Evolutionary conservation across 2,888 invertebrate species (phyloP).

Genomic region (Cephus pygmeus): DNA sequence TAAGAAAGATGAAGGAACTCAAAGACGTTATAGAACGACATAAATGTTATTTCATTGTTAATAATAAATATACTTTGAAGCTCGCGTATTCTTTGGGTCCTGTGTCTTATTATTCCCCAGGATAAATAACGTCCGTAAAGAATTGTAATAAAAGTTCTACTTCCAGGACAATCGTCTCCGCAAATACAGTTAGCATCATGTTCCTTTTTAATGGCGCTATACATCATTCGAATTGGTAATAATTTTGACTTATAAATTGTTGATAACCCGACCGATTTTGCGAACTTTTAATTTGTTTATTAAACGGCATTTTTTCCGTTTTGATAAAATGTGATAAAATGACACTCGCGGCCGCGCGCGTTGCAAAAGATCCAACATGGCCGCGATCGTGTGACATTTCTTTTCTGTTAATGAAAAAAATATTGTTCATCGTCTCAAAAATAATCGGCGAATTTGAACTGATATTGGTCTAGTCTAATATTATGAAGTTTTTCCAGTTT

Average conservation of each 20-base stretch:
- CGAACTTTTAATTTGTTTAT: neutral
- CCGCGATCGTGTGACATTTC: neutral
- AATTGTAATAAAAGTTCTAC: constrained; percentile 3
- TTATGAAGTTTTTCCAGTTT: neutral
- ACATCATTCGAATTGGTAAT: neutral
- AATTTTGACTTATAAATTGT: neutral
- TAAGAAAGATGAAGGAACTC: neutral
- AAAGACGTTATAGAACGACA: neutral
- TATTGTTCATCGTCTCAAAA: neutral
- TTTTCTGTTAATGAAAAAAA: neutral
- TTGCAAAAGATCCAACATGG: neutral
- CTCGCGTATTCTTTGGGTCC: constrained; percentile 4
- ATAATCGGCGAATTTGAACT: neutral
- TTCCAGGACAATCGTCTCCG: neutral
- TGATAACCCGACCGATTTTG: neutral
- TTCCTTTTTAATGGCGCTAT: neutral
- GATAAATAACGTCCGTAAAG: constrained; percentile 12
- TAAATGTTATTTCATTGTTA: neutral
- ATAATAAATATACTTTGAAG: constrained; percentile 8
- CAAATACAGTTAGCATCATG: neutral
- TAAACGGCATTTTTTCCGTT: neutral
- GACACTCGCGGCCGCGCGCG: neutral
- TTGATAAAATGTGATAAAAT: neutral
- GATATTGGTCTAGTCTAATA: neutral
- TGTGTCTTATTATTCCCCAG: constrained; percentile 10